phyloP scores from a whole-genome alignment of 1,140 invertebrate genomes.

The Drosophila suzukii region DNA sequence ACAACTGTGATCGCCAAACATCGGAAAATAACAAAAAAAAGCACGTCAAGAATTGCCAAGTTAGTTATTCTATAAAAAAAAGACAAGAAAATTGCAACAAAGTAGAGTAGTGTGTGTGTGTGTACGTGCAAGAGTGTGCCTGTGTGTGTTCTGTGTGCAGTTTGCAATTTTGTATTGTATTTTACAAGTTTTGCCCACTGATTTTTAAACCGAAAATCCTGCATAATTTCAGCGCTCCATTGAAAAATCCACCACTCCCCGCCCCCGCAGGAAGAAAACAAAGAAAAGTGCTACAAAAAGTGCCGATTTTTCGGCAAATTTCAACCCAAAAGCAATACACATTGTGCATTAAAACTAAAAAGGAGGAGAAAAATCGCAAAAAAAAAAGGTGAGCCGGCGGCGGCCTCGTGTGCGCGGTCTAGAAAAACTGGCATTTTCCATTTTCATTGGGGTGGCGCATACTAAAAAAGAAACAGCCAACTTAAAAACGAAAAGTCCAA shows the following conservation, averaged over 20 bases:
- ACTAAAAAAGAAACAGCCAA: neutral
- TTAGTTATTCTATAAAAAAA: slow-evolving; percentile 52
- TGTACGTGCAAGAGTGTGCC: slow-evolving; percentile 3
- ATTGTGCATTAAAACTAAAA: slow-evolving; percentile 38
- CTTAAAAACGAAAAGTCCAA: neutral
- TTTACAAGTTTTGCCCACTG: slow-evolving; percentile 4
- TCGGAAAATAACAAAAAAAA: slow-evolving; percentile 61
- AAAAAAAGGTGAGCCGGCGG: slow-evolving; percentile 37
- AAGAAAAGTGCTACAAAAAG: slow-evolving; percentile 26
- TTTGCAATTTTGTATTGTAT: slow-evolving; percentile 24
- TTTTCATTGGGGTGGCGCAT: slow-evolving; percentile 35
- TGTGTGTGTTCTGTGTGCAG: slow-evolving; percentile 23
- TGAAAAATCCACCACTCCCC: slow-evolving; percentile 13
- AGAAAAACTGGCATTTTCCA: slow-evolving; percentile 41
- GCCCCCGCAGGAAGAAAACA: slow-evolving; percentile 27
- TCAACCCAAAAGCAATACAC: slow-evolving; percentile 42
- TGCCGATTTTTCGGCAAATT: slow-evolving; percentile 36
- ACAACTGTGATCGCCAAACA: slow-evolving; percentile 80
- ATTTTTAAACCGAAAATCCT: slow-evolving; percentile 14
- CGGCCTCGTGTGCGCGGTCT: slow-evolving; percentile 33
- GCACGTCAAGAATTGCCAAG: slow-evolving; percentile 72
- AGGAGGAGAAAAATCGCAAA: slow-evolving; percentile 20
- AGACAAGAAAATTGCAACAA: slow-evolving; percentile 72
- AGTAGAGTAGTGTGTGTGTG: slow-evolving; percentile 54
- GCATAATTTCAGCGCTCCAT: slow-evolving; percentile 35